A percentile compares a stretch with the other conserved stretches of the same genome.
Conservation (phyloP, 2,113 vertebrate species). For the Forbesichthys papilliferus region DNA sequence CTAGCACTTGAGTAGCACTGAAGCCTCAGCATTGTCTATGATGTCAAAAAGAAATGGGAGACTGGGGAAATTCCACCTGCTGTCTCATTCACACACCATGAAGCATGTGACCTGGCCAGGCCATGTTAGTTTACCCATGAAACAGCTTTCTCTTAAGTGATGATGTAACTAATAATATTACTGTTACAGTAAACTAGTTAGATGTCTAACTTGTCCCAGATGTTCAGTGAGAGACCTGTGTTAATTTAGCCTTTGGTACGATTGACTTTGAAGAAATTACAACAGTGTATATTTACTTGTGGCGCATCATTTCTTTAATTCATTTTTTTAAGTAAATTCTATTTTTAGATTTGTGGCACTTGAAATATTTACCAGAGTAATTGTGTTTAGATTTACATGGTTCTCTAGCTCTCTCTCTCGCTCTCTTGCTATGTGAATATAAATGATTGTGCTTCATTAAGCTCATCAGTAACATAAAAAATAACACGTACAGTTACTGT, state of each 20-base stretch:
- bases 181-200: not conserved
- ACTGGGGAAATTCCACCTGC: constrained; percentile 75
- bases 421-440: not conserved
- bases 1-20: constrained; percentile 20
- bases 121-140: constrained; percentile 38
- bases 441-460: constrained; percentile 30
- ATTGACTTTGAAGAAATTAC: too few relatives aligned
- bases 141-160: constrained; percentile 19
- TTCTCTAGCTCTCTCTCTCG: constrained; percentile 3
- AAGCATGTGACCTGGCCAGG: constrained; percentile 55
- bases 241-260: not conserved
- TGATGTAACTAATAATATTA: constrained; percentile 33
- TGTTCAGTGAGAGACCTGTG: too few relatives aligned
- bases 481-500: not conserved
- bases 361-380: constrained; percentile 5
- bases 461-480: constrained; percentile 2
- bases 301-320: too few relatives aligned
- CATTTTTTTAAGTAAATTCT: not conserved
- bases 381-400: constrained; percentile 16
- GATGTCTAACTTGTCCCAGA: too few relatives aligned
- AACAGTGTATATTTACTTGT: too few relatives aligned
- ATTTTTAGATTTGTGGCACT: constrained; percentile 19
- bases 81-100: constrained; percentile 48
- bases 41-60: constrained; percentile 64
- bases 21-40: constrained; percentile 35